Evolutionary conservation across 2,113 vertebrate genomes (phyloP), one percentile per base, ranked within the genome.

Genomic region (Oreochromis aureus): DNA sequence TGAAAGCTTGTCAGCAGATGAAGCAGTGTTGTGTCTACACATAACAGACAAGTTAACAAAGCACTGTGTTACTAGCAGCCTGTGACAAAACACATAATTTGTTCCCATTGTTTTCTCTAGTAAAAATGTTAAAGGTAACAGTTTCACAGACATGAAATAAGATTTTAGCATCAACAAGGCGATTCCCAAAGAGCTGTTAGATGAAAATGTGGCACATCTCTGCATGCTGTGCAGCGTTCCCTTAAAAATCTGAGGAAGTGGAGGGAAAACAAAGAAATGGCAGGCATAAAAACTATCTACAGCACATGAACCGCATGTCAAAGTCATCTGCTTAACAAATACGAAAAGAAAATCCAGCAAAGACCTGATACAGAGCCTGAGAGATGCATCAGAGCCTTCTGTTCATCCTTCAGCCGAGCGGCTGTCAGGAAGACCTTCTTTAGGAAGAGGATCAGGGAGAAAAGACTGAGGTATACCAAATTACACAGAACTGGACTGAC

Each of bases 401-500:
- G 59, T 0, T 36, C 59, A 36, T 36, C 59, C 59, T 0, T 36
- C 59, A 36, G 7, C 18, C 0, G 32, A 63, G 18, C 12, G 10
- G 61, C 61, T 66, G 61, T 66, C 10, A 36, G 32, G 16, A 12
- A 63, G 32, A 63, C 18, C 5, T 41, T 41, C 41, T 44, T 12
- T 12, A 44, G 41, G 41, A 41, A 41, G 48, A 36, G 6, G 59
- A 63, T 56, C 54, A 5, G 55, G 55, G 12, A 58, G 55, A 8
- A 66, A 36, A 66, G 32, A n/a, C 18, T 11, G 59, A 19, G 59
- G 59, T 36, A 12, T 11, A 11, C 0, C 10, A 66, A 0, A 36
- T n/a, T 12, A 39, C 30, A n/a, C 32, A 2, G 32, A 66, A 39
- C 10, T 1, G 10, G 61, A 11, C 4, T 66, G 61, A 66, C 61